Conservation (phyloP, 2,113 vertebrate genomes). For the Catagonus wagneri region DNA sequence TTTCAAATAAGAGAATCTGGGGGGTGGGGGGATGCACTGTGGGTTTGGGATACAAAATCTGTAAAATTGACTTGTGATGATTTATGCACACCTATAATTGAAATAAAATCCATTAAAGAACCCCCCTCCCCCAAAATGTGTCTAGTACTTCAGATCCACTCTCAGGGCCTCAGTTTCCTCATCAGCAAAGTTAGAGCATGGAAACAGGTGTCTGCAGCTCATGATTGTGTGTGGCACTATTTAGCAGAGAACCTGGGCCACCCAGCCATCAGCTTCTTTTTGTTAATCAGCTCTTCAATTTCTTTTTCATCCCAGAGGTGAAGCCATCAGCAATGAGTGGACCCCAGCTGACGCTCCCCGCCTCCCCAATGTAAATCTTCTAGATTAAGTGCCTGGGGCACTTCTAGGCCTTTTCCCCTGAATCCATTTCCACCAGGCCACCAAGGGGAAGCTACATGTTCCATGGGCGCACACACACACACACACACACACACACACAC, state of each 20-base stretch:
- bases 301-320: fast-evolving
- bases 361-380: not conserved
- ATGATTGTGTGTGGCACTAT: not conserved
- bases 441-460: fast-evolving
- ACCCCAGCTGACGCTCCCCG: no score
- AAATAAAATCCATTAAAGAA: no score
- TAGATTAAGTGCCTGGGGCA: not conserved
- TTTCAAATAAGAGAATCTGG: no score
- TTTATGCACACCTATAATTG: no score
- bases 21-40: no score
- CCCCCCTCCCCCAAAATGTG: no score
- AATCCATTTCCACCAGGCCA: not conserved
- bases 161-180: not conserved
- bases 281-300: not conserved
- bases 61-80: no score
- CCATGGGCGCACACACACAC: not conserved
- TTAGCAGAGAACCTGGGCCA: not conserved
- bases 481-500: not conserved
- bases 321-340: not conserved
- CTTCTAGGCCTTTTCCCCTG: not conserved
- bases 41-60: no score
- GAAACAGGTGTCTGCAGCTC: not conserved
- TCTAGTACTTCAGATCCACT: not conserved
- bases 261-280: not conserved
- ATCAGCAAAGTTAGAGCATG: not conserved